Evolutionary conservation across 2,797 vertebrate genomes (phyloP), one percentile per base, ranked within the genome.

Genomic region (Artibeus lituratus): DNA sequence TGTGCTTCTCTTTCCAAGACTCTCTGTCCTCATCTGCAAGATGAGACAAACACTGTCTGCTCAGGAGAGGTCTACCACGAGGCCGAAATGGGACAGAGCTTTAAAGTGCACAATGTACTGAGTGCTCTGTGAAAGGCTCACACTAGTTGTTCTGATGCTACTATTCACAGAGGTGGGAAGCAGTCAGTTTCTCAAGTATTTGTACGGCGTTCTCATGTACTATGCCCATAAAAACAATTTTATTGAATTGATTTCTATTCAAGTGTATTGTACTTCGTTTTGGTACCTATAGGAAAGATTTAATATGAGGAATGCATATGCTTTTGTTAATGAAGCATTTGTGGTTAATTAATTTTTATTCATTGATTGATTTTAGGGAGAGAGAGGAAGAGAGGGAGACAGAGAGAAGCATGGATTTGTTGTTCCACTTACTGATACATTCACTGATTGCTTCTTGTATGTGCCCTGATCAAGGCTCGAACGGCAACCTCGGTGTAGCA

Each of bases 281-380:
- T 90, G 69, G 87, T 65, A 47, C 16, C 53, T 77, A 9, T 53
- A 89, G 57, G 21, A 32, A 62, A 39, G 29, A 47, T 53, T 89
- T 88, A 70, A 29, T 92, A 94, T 83, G 78, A 94, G 39, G 91
- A 90, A 84, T 29, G 2, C 37, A 10, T 62, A 26, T 2, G 18
- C n/a, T 78, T 84, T 74, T 62, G 7, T 78, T 70, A 51, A 49
- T 9, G 55, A 78, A 74, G 65, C 78, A 57, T 51, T 70, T 37
- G 44, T 72, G 72, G 57, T 77, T 93, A 72, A 39, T 39, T 35
- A 72, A 32, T 65, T 65, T 62, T n/a, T 65, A 62, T 32, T 14
- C 1, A 16, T 18, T 65, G 62, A 65, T 65, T 65, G 62, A 65
- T 65, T n/a, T 65, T 65, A 65, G 32, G 32, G 62, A n/a, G 62